phyloP scores from a whole-genome alignment of 2,888 invertebrate genomes.

The Synanthedon formicaeformis region DNA sequence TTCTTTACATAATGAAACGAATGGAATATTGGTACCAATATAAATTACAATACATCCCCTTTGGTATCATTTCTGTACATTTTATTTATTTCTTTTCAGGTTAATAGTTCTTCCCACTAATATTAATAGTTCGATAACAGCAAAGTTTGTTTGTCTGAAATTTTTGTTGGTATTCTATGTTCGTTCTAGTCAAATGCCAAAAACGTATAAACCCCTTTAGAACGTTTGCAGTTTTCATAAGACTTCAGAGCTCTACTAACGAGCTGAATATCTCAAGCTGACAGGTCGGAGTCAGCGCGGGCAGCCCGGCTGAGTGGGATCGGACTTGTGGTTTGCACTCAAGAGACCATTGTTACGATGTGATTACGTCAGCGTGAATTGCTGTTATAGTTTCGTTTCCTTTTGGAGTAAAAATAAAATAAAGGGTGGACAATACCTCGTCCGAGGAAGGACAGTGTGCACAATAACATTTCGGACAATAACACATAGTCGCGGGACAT shows the following conservation, averaged over 20 bases:
- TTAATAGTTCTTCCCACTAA: too few species aligned
- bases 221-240: slow-evolving; percentile 3
- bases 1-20: too few species aligned
- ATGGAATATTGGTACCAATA: too few species aligned
- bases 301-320: slow-evolving; percentile 1
- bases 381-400: background rate
- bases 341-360: slow-evolving; percentile 13
- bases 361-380: slow-evolving; percentile 13
- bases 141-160: too few species aligned
- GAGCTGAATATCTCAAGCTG: slow-evolving; percentile 29
- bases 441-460: background rate
- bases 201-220: background rate
- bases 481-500: background rate
- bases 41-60: too few species aligned
- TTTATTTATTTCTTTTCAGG: too few species aligned
- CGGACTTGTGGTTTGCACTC: slow-evolving; percentile 12
- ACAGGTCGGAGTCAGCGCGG: slow-evolving; percentile 13
- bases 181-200: too few species aligned
- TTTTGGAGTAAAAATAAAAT: background rate
- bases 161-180: too few species aligned
- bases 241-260: slow-evolving; percentile 35
- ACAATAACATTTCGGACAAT: background rate
- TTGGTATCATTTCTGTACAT: too few species aligned
- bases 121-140: too few species aligned
- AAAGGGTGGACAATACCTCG: background rate